Evolutionary conservation across 2,797 vertebrate species (phyloP).

Genomic region (Neosalanx taihuensis): DNA sequence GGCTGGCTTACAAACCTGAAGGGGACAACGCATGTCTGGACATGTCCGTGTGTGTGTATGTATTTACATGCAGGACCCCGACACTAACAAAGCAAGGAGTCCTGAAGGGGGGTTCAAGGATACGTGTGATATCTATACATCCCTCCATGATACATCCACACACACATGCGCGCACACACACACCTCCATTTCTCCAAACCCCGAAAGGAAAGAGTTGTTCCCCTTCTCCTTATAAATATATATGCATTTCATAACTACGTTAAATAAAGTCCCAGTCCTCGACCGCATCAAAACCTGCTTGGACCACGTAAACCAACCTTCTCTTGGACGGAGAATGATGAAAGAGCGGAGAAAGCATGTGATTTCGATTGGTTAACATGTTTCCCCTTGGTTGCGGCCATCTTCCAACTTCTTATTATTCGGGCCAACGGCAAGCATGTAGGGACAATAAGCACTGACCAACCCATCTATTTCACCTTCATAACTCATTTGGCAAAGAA

Average conservation of each 20-base stretch:
- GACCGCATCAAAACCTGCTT: conserved; percentile 1
- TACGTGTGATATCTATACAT: neutral
- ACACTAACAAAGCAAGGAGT: conserved; percentile 27
- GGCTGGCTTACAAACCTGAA: conserved; percentile 31
- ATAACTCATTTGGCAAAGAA: neutral
- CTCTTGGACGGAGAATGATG: neutral
- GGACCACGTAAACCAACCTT: neutral
- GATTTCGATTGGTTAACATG: neutral
- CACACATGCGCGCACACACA: conserved; percentile 19
- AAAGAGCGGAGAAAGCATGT: neutral
- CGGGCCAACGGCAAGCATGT: neutral
- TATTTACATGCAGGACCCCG: conserved; percentile 57
- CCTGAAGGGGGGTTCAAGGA: conserved; percentile 14
- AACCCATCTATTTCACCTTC: neutral
- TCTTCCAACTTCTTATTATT: conserved; percentile 3
- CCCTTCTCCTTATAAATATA: conserved; percentile 62
- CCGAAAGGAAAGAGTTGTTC: conserved; percentile 38
- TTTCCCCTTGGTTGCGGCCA: neutral
- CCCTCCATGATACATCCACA: conserved; percentile 7
- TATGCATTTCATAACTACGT: conserved; percentile 59
- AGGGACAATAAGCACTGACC: neutral
- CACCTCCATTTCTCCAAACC: conserved; percentile 23
- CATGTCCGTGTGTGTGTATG: conserved; percentile 26
- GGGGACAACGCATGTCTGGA: conserved; percentile 22
- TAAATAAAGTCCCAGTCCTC: conserved; percentile 62